phyloP scores from a whole-genome alignment of 2,113 vertebrate genomes.

The Ursus arctos region DNA sequence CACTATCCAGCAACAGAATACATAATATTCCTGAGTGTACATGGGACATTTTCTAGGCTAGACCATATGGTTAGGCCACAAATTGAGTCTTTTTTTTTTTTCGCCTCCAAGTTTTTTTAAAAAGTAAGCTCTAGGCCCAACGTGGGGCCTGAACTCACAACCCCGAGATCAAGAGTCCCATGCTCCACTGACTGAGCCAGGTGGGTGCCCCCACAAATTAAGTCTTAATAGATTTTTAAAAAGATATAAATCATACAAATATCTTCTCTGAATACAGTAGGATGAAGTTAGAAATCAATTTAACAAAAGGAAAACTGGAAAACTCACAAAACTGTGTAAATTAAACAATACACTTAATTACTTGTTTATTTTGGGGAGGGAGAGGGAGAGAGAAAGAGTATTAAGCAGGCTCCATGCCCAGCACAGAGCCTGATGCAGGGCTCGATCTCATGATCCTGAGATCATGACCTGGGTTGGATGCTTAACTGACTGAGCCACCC shows the following conservation, averaged over 20 bases:
- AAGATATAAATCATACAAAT: not conserved
- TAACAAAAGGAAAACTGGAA: constrained; percentile 10
- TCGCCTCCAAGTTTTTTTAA: not conserved
- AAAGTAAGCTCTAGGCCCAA: not conserved
- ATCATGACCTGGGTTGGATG: not conserved
- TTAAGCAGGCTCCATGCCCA: not conserved
- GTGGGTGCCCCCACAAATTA: not conserved
- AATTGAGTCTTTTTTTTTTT: not conserved
- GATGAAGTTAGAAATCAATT: not conserved
- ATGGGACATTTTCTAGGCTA: not conserved
- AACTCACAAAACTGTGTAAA: not conserved
- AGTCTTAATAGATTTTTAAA: not conserved
- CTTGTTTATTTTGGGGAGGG: not conserved
- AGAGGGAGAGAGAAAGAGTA: not conserved
- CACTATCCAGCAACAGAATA: not conserved
- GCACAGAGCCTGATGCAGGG: not conserved
- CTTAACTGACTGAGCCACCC: not conserved
- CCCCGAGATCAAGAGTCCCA: not conserved
- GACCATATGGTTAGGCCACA: not conserved
- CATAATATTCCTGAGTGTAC: not conserved
- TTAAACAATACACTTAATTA: not conserved
- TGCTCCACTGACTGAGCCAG: not conserved
- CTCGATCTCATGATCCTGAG: not conserved
- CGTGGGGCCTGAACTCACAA: not conserved
- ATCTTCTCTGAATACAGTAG: not conserved